Base-by-base conservation (phyloP, 2,888 invertebrate genomes). In the Drosophila niveifrons region DNA sequence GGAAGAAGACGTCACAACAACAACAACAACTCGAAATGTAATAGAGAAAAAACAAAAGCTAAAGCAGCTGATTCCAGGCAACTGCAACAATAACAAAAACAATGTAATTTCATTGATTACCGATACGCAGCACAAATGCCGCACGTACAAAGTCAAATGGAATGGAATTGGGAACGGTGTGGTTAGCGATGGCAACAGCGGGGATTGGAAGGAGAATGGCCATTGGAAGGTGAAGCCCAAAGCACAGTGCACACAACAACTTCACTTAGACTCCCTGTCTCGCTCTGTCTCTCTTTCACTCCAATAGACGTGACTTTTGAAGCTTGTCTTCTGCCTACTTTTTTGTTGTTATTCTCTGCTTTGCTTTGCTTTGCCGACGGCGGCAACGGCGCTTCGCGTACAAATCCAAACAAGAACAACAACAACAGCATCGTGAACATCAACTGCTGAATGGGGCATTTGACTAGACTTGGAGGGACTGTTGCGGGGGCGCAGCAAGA, bases 61-160 rank as follows among this genome's bases (percentile, higher is more conserved):
- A 66, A 55, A 77, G 68, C 84, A 85, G 84, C 84, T 88, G 84
- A 85, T 85, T 78, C 78, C 78, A 72, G 66, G 41, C 73, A 68
- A 41, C 71, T 61, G 46, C 61, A 67, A 77, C 73, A 77, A 43
- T 66, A 65, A 58, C 65, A 78, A 80, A 62, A 67, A 84, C 77
- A 81, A 78, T 72, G 84, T 78, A 78, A 88, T 80, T 88, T 86
- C 87, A 88, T 86, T 86, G 87, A 88, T 88, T 86, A 82, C 80
- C 82, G 88, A 86, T 86, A 86, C 80, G 78, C 84, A 82, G 82
- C 66, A 57, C 65, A 68, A 75, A 72, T 72, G 67, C 69, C 80
- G 85, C 88, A 88, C 83, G 88, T 88, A 75, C 83, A 72, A 72
- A 79, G 72, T 50, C 44, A 75, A 68, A 67, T 75, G 83, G 67